Evolutionary conservation across 2,888 invertebrate species (phyloP), one percentile per base, ranked within the genome.

Genomic region (Uloborus plumipes): DNA sequence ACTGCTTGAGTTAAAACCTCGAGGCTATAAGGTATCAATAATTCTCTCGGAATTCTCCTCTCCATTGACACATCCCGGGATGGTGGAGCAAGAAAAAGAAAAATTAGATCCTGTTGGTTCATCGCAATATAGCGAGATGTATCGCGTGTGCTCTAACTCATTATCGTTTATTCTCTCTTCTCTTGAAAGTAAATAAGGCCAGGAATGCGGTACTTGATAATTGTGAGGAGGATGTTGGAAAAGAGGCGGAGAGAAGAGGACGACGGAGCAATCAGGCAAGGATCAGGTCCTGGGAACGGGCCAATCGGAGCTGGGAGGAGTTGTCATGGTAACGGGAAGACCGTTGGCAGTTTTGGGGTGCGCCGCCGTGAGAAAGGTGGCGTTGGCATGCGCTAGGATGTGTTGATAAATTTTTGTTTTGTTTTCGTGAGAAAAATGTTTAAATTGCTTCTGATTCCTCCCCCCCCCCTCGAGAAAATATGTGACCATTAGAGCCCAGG

Each of bases 361-460:
- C 51, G 78, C 72, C 78, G 64, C n/a, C 78, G 78, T 79, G 78
- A 59, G 78, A 79, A 79, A 78, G 13, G 20, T 20, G 51, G 51
- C 59, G 15, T 16, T 61, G 18, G 9, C 11, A 22, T 9, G 61
- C n/a, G 50, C 39, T 15, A 53, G 50, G 22, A 14, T 22, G 22
- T 39, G 16, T 13, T n/a, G 61, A 61, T 7, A 61, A 61, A 26
- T 20, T 26, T 61, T 14, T 15, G 61, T 26, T 61, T 14, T 20
- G 16, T 26, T 26, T 16, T 26, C 55, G 1, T 15, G 55, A 6
- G 55, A 18, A 26, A 55, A 26, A 26, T 26, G 20, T 20, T 26
- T 14, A 16, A 26, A 22, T 26, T 26, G 16, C 26, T 16, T 61
- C 61, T 61, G 61, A 16, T 14, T 16, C 15, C 26, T 18, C 18